Base-by-base conservation (phyloP, 2,797 vertebrate species). In the Pithecia hirsuta region DNA sequence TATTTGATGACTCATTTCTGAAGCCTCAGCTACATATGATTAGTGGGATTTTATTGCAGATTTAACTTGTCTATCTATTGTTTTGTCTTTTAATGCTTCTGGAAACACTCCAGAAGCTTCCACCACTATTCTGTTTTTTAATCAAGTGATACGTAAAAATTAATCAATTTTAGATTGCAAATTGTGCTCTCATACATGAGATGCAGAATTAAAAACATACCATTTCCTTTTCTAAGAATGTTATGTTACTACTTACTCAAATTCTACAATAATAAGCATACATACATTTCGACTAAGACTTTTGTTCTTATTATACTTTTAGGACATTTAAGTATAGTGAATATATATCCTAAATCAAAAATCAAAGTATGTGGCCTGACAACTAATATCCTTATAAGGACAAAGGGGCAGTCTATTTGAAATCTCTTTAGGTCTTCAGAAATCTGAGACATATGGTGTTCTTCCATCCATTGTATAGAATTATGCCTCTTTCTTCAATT, bases 131-230 rank as follows among this genome's bases (percentile, higher is more conserved):
- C 70, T 39, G 59, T 13, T 96, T 97, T 97, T 93, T 86, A 95
- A 96, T 97, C 36, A 61, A 92, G 46, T 89, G 20, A 44, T 22
- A 2, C 55, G 39, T 96, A 55, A 95, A 97, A 59, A 48, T 81
- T 50, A 93, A 46, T 97, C 28, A 81, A 30, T 95, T 98, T 98
- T 91, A 55, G 75, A 95, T 98, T 97, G 98, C 95, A 98, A 97
- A 61, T 78, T 94, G 0, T 89, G 46, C 30, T 89, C 30, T 92
- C 19, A 83, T 81, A 61, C 46, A 67, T 44, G 33, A 26, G 1
- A 44, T 79, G 44, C 57, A 85, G 92, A 95, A 52, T 74, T 52
- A 55, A 46, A 93, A 93, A 85, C 39, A 64, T 55, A 17, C 4
- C 7, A 41, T 44, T 91, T 97, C 70, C 22, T 89, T 92, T 44